Evolutionary conservation across 35 echinoderm and acorn worm species (phyloP), one percentile per base, ranked within the genome.

Genomic region (Amphiura filiformis): DNA sequence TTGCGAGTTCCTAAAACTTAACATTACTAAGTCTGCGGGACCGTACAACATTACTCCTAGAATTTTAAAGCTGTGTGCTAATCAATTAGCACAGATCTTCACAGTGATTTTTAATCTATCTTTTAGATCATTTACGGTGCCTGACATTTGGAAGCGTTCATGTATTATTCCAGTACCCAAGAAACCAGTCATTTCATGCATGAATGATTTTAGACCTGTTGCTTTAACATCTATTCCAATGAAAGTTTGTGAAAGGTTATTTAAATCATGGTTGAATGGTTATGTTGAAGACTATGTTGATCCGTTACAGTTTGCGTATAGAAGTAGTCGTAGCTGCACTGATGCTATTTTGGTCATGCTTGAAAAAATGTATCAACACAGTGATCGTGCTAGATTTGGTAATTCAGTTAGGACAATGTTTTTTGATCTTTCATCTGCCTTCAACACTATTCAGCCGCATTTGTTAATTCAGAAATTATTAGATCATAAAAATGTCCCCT

Each of bases 131-230:
- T 13, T 23, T 0, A 14, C 31, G 11, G 38, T 81, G 36, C 37
- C 79, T 39, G 36, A 81, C 14, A 13, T 81, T 36, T 81, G 79
- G 79, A 81, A 81, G 35, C 39, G 79, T 33, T 81, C 79, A 11
- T 31, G 79, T 81, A 38, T 81, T 36, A 81, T 81, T 81, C 61
- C 61, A 15, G 61, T 70, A 13, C 61, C 61, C 2, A 70, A 70
- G 26, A 70, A 70, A 70, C 41, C 31, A 44, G 76, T 56, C n/a
- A 90, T 94, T 80, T 76, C 80, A 31, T 93, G 92, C 49, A 78
- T 88, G 76, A 89, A 93, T 86, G 92, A 93, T 57, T 35, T 93
- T 14, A 80, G 84, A 38, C 88, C 93, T 33, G 76, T 94, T 76
- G 93, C 80, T 1, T 52, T 94, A 18, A 90, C 84, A 2, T 76